Conservation (phyloP, 2,888 invertebrate genomes). For the Agonopterix arenella region DNA sequence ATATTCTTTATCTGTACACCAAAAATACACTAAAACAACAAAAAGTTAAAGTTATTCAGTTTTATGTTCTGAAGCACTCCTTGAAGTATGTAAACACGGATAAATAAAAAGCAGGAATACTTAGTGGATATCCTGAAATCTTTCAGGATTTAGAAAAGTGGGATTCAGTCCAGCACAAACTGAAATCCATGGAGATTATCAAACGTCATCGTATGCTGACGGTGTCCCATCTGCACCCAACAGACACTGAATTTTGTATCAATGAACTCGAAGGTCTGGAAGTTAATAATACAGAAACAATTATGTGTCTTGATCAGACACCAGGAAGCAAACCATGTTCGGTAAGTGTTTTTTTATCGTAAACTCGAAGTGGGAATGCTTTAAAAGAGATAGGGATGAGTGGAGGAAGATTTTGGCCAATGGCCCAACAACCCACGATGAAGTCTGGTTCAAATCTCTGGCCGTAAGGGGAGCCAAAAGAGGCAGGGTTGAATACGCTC, state of each 20-base stretch:
- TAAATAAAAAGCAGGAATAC: too few species aligned
- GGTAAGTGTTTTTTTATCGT: slow-evolving; percentile 23
- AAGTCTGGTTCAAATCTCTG: too few species aligned
- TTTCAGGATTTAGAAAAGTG: slow-evolving; percentile 2
- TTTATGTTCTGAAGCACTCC: background rate
- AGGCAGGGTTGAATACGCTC: too few species aligned
- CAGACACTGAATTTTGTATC: slow-evolving; percentile 30
- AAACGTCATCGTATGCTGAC: slow-evolving; percentile 34
- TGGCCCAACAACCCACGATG: too few species aligned
- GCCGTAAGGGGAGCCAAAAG: too few species aligned
- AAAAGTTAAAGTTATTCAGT: too few species aligned
- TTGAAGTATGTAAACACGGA: background rate
- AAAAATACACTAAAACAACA: too few species aligned
- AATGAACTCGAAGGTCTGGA: slow-evolving; percentile 29
- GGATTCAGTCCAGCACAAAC: slow-evolving; percentile 2
- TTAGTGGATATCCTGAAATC: too few species aligned
- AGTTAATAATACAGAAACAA: slow-evolving; percentile 19
- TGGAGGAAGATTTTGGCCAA: too few species aligned
- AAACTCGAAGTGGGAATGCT: background rate
- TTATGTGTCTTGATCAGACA: slow-evolving; percentile 50
- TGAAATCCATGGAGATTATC: slow-evolving; percentile 29
- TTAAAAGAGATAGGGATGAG: too few species aligned
- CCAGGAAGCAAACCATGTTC: slow-evolving; percentile 35
- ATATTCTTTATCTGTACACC: too few species aligned
- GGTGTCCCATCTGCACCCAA: slow-evolving; percentile 46